Conservation (phyloP, 2,888 invertebrate genomes). For the Dastarcus helophoroides region DNA sequence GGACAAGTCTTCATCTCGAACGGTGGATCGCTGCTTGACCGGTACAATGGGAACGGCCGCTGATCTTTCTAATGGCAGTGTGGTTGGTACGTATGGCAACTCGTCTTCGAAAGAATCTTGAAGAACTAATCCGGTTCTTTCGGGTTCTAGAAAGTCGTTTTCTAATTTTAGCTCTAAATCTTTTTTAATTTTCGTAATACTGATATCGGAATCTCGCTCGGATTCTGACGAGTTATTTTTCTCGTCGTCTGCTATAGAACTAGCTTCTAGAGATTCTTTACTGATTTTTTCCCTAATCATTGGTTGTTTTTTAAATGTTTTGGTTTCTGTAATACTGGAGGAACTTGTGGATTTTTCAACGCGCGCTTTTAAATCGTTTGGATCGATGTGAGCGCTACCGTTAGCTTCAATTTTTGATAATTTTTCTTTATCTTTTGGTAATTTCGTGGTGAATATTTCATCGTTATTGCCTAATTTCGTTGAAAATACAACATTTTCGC, state of each 20-base stretch:
- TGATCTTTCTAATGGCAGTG: slow-evolving; percentile 73
- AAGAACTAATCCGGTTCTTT: slow-evolving; percentile 64
- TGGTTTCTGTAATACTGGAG: too few relatives aligned
- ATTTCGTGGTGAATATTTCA: slow-evolving; percentile 49
- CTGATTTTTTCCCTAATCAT: neutral
- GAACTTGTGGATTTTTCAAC: too few relatives aligned
- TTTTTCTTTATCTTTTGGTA: slow-evolving; percentile 28
- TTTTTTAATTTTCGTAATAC: slow-evolving; percentile 32
- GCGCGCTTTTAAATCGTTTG: neutral
- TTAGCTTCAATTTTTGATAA: slow-evolving; percentile 2
- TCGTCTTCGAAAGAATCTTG: slow-evolving; percentile 75
- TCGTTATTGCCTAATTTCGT: slow-evolving; percentile 58
- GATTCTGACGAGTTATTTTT: slow-evolving; percentile 55
- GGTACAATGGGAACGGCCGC: slow-evolving; percentile 72
- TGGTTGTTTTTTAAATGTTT: too few relatives aligned
- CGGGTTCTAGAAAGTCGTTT: slow-evolving; percentile 49
- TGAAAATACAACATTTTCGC: slow-evolving; percentile 48
- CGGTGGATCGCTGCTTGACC: slow-evolving; percentile 54
- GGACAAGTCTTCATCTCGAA: slow-evolving; percentile 56
- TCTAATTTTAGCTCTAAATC: slow-evolving; percentile 33
- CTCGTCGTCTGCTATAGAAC: slow-evolving; percentile 35
- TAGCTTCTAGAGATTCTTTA: slow-evolving; percentile 10
- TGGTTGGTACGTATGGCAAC: slow-evolving; percentile 83
- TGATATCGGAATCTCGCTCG: slow-evolving; percentile 55
- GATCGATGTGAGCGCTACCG: neutral